Conservation (phyloP, 1,140 invertebrate species). For the Probaryconus sp. region DNA sequence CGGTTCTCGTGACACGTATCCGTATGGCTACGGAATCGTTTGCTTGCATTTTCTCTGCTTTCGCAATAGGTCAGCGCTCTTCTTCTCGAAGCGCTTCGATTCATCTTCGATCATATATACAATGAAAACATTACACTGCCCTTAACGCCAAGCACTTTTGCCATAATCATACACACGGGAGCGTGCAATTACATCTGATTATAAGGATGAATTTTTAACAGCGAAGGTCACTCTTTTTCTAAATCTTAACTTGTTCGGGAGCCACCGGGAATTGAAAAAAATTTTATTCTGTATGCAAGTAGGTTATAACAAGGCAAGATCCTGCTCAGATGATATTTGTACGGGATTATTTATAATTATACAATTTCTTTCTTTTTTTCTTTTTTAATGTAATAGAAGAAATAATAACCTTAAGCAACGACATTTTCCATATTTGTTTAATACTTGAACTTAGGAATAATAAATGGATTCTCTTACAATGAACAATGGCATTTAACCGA, state of each 20-base stretch:
- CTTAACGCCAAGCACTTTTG: slow-evolving; percentile 30
- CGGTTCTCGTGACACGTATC: slow-evolving; percentile 54
- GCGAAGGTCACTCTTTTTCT: slow-evolving; percentile 48
- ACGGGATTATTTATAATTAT: slow-evolving; percentile 51
- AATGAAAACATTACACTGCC: slow-evolving; percentile 37
- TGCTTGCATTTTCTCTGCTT: slow-evolving; percentile 68
- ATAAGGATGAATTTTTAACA: slow-evolving; percentile 44
- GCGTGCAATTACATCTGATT: slow-evolving; percentile 47
- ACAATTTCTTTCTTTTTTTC: no score
- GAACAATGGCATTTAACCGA: no score
- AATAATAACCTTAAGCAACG: background rate
- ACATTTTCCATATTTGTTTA: slow-evolving; percentile 24
- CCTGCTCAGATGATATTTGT: slow-evolving; percentile 53
- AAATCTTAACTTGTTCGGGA: slow-evolving; percentile 29
- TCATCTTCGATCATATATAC: slow-evolving; percentile 56
- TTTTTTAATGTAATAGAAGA: slow-evolving; percentile 20
- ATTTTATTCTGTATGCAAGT: slow-evolving; percentile 44
- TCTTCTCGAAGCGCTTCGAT: slow-evolving; percentile 52
- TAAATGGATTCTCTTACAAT: no score
- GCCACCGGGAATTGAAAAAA: slow-evolving; percentile 30
- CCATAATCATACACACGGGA: slow-evolving; percentile 38
- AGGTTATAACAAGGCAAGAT: slow-evolving; percentile 33
- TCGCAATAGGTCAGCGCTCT: slow-evolving; percentile 72
- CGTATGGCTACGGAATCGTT: slow-evolving; percentile 44
- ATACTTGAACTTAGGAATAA: no score